These are phyloP conservation scores for Thereva unica DNA, from an alignment of 2,888 invertebrate species.

Conservation along the genomic window DNA sequence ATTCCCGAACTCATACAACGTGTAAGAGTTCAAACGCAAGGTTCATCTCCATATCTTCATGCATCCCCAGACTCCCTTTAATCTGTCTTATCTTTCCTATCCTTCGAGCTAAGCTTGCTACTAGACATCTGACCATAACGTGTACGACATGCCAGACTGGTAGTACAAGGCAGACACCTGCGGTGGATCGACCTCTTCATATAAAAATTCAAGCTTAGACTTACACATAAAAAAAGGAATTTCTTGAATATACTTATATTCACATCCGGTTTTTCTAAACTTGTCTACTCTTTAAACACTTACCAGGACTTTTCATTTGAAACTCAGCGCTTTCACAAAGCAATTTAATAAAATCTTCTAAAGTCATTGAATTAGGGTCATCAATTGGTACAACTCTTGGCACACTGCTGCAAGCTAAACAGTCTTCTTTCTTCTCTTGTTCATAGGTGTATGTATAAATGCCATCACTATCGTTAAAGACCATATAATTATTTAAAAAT, in stretches of 20 bases:
- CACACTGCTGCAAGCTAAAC: constrained; percentile 83
- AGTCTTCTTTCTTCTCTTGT: constrained; percentile 84
- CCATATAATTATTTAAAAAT: constrained; percentile 93
- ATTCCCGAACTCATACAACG: too few relatives aligned
- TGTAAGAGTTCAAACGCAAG: too few relatives aligned
- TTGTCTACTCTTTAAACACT: not conserved
- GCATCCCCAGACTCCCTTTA: too few relatives aligned
- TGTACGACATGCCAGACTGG: too few relatives aligned
- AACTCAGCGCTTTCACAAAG: constrained; percentile 76
- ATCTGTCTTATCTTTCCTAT: too few relatives aligned
- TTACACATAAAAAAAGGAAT: too few relatives aligned
- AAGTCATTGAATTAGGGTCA: constrained; percentile 66
- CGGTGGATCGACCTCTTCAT: too few relatives aligned
- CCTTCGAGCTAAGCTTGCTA: too few relatives aligned
- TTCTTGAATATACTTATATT: not conserved
- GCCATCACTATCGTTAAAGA: constrained; percentile 94
- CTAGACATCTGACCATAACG: too few relatives aligned
- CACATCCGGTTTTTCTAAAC: not conserved
- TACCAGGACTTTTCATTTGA: constrained; percentile 87
- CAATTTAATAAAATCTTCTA: constrained; percentile 81
- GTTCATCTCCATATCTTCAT: too few relatives aligned
- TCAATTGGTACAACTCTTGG: constrained; percentile 68
- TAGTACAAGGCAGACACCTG: too few relatives aligned
- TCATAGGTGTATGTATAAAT: constrained; percentile 95
- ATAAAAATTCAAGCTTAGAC: too few relatives aligned